Conservation (phyloP, 1,140 invertebrate species). For the Carcinoscorpius rotundicauda region DNA sequence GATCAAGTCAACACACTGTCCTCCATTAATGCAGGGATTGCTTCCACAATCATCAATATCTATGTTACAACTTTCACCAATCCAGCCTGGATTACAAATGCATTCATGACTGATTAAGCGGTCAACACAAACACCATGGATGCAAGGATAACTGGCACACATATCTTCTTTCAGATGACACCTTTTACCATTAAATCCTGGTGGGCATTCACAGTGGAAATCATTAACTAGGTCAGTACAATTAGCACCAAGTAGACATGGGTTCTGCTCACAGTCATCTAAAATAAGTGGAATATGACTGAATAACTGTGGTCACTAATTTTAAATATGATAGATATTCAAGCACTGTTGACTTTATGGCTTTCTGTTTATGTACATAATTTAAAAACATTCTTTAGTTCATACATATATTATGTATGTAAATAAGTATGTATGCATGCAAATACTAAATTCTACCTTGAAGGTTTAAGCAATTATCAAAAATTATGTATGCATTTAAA, state of each 20-base stretch:
- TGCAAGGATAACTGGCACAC: constrained; percentile 71
- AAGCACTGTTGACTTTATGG: no score
- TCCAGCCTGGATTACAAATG: constrained; percentile 82
- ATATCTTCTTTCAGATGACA: constrained; percentile 93
- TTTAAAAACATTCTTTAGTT: no score
- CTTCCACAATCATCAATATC: constrained; percentile 86
- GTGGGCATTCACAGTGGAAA: constrained; percentile 81
- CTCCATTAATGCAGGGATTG: constrained; percentile 82
- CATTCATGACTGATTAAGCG: constrained; percentile 77
- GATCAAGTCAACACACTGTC: constrained; percentile 76
- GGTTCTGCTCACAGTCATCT: constrained; percentile 89
- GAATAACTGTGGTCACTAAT: no score
- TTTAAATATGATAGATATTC: no score
- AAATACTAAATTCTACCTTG: no score
- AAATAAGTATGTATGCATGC: no score
- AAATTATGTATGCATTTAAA: no score
- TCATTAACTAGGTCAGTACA: constrained; percentile 88
- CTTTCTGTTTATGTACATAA: no score
- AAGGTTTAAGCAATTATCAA: no score
- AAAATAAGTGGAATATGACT: no score
- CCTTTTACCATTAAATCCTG: constrained; percentile 90
- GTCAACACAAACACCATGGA: constrained; percentile 84
- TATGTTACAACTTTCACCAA: constrained; percentile 64
- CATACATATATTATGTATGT: no score
- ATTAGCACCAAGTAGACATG: constrained; percentile 80